These are phyloP conservation scores for Idaea dimidiata DNA, from an alignment of 2,888 invertebrate species.

Conservation along the genomic window DNA sequence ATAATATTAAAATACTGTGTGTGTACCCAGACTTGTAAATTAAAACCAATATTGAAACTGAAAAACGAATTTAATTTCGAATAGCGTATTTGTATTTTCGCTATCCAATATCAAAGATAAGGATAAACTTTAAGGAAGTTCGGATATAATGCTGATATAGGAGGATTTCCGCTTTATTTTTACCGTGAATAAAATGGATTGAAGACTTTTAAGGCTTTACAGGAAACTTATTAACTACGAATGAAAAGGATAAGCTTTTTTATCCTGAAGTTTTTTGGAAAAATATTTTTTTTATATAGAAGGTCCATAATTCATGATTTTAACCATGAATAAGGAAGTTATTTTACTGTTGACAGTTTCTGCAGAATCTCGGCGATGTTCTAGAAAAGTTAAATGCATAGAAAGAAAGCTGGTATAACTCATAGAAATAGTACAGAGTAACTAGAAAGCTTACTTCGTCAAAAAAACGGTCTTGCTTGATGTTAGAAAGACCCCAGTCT, in stretches of 20 bases:
- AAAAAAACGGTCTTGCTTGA: no score
- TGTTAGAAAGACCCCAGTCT: no score
- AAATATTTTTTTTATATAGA: not conserved
- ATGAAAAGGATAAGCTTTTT: not conserved
- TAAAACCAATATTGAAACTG: no score
- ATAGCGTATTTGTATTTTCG: not conserved
- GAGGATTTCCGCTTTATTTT: not conserved
- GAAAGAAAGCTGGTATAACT: no score
- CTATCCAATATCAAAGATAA: not conserved
- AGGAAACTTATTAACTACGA: not conserved
- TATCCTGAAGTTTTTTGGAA: not conserved
- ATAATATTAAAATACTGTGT: no score
- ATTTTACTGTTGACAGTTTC: not conserved
- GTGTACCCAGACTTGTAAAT: no score
- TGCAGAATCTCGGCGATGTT: no score
- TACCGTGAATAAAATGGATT: not conserved
- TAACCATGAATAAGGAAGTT: not conserved
- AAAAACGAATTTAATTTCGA: not conserved
- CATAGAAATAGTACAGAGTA: no score
- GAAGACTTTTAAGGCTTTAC: not conserved
- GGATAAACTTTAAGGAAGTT: not conserved
- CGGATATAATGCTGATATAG: not conserved
- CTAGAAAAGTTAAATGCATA: no score
- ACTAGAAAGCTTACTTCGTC: no score
- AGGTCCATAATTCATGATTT: not conserved